Percentiles rank a stretch among this genome's conserved stretches.
Conservation (phyloP, 2,888 invertebrate species). For the Pseudoips prasinana region DNA sequence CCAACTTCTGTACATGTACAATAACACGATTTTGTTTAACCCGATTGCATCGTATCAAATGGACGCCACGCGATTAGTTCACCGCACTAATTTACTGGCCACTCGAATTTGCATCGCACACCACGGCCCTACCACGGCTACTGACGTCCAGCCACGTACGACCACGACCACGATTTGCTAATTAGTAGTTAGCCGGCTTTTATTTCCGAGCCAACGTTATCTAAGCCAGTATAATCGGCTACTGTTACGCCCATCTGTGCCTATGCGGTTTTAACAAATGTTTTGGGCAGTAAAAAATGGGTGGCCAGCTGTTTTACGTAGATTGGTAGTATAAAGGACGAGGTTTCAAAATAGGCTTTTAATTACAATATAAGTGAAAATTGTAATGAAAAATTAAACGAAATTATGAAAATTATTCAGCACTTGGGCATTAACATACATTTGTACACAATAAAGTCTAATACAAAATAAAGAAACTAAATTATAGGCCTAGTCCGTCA, state of each 20-base stretch:
- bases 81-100: conserved; percentile 44
- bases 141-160: background rate
- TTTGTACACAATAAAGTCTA: no score
- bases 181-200: conserved; percentile 73
- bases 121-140: conserved; percentile 33
- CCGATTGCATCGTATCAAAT: conserved; percentile 33
- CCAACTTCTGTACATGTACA: conserved; percentile 18
- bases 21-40: conserved; percentile 33
- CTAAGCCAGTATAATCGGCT: conserved; percentile 69
- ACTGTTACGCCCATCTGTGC: conserved; percentile 52
- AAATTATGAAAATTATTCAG: no score
- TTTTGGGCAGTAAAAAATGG: conserved; percentile 22
- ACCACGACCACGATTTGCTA: conserved; percentile 41
- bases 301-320: background rate
- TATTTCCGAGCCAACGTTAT: conserved; percentile 73
- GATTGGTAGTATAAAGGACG: background rate
- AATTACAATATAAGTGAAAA: no score
- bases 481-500: no score
- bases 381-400: no score
- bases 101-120: conserved; percentile 60
- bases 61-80: conserved; percentile 31
- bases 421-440: no score
- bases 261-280: conserved; percentile 25
- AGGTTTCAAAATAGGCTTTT: background rate
- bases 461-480: no score